Evolutionary conservation across 2,797 vertebrate genomes (phyloP), one percentile per base, ranked within the genome.

Genomic region (Dryobates pubescens): DNA sequence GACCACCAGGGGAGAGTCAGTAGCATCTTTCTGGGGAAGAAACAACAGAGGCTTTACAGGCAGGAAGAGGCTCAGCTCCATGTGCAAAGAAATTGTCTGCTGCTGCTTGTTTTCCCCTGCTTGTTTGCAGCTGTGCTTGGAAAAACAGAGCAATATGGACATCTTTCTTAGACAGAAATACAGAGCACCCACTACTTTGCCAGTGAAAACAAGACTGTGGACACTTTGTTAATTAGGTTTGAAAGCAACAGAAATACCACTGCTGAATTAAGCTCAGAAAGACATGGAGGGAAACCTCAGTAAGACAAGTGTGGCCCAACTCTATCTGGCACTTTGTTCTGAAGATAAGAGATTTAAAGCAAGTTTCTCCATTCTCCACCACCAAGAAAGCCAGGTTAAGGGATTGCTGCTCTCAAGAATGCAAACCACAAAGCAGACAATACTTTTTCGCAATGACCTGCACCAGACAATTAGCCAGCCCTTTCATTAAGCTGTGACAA

Each of bases 101-200:
- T 2, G 5, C 63, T 81, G 63, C 24, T 87, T 53, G 34, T 77
- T 89, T 94, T 91, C 63, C 58, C 57, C 88, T 78, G 61, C 34
- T 86, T 86, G 49, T 90, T 93, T 94, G 86, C 93, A 83, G 26
- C 70, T 64, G 29, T 69, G 47, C 38, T 91, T 68, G 24, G 38
- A 53, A 65, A 93, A 88, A 86, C 59, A 81, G 10, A 81, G 76
- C 15, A 65, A 51, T 7, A 27, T 0, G 7, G 47, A 67, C 29
- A 59, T 56, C 72, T 43, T 41, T 88, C 69, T 57, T 65, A 69
- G 82, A 89, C 24, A 91, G 89, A 80, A 41, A 93, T 58, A 64
- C 75, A 45, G 3, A 77, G 61, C 73, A 86, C 64, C 36, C 3
- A 1, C 36, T 72, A 63, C 67, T 61, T 80, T 0, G 1, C 49